Evolutionary conservation across 35 echinoderm and acorn worm species (phyloP).

Genomic region (Anneissia japonica): DNA sequence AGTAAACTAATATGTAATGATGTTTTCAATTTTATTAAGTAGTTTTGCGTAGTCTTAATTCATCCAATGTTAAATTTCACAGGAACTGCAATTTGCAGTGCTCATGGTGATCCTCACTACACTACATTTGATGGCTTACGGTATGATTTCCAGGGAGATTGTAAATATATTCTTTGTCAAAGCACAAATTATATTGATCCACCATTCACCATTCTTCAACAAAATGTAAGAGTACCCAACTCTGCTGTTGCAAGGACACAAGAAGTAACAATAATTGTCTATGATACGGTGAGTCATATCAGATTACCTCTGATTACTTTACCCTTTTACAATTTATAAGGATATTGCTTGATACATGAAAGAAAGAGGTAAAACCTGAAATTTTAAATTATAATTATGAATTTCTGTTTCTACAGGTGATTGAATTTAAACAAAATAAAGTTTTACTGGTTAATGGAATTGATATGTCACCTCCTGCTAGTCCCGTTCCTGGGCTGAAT

Average conservation of each 20-base stretch:
- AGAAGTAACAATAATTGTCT: neutral
- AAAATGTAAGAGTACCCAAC: neutral
- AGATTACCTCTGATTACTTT: too few species aligned
- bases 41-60: too few species aligned
- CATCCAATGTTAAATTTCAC: too few species aligned
- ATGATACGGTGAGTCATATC: neutral
- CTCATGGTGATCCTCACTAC: neutral
- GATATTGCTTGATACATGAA: too few species aligned
- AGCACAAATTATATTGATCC: neutral
- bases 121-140: neutral
- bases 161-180: neutral
- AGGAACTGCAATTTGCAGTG: slow-evolving; percentile 5
- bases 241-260: neutral
- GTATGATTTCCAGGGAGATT: neutral
- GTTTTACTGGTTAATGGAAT: neutral
- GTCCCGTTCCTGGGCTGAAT: neutral
- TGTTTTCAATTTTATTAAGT: too few species aligned
- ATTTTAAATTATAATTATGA: too few species aligned
- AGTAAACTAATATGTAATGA: neutral
- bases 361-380: too few species aligned
- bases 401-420: too few species aligned
- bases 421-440: neutral
- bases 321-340: too few species aligned
- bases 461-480: neutral
- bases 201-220: neutral